Percentiles rank a stretch among this genome's conserved stretches.
Evolutionary conservation across 1,140 invertebrate species (phyloP).

Genomic region (Diabrotica virgifera): DNA sequence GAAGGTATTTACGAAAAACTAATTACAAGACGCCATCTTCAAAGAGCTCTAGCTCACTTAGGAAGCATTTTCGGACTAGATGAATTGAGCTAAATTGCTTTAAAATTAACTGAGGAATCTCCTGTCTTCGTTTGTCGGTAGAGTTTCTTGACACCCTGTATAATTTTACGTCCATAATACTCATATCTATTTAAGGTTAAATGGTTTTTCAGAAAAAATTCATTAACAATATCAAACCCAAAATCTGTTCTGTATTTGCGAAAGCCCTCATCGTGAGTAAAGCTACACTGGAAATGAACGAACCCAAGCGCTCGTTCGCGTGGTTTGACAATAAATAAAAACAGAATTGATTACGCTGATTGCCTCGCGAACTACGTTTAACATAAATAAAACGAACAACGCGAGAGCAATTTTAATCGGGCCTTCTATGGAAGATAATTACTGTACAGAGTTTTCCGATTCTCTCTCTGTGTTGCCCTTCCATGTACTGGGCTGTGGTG

Average conservation of each 20-base stretch:
- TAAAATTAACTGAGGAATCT: too few species aligned
- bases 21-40: too few species aligned
- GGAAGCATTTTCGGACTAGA: too few species aligned
- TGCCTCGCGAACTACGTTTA: conserved; percentile 39
- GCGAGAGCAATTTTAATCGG: conserved; percentile 35
- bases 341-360: conserved; percentile 41
- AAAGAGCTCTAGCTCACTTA: too few species aligned
- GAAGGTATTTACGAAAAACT: too few species aligned
- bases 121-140: too few species aligned
- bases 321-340: conserved; percentile 34
- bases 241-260: conserved; percentile 19
- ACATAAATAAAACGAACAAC: conserved; percentile 39
- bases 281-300: background rate
- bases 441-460: conserved; percentile 13
- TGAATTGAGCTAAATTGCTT: too few species aligned
- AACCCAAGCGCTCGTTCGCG: background rate
- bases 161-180: too few species aligned
- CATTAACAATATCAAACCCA: conserved; percentile 8
- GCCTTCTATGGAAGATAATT: conserved; percentile 23
- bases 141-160: too few species aligned
- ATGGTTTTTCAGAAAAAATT: background rate
- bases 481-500: background rate
- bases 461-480: background rate
- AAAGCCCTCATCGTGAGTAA: conserved; percentile 10
- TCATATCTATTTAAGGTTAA: too few species aligned